These are phyloP conservation scores for Hipposideros armiger DNA, from an alignment of 2,113 vertebrate species.

Conservation along the genomic window DNA sequence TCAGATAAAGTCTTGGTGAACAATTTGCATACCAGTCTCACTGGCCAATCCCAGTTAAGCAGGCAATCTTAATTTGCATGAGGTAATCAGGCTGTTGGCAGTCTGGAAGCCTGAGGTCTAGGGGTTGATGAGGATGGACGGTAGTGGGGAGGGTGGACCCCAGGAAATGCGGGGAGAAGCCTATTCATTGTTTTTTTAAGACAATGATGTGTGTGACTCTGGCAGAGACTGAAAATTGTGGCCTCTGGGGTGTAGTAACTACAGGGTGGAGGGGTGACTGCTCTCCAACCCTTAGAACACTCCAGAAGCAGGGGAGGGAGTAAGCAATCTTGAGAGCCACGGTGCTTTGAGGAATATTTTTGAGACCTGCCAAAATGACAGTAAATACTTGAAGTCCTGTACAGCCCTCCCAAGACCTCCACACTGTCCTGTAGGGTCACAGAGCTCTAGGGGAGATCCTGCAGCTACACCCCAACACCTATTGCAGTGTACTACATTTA, in stretches of 20 bases:
- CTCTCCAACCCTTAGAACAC: background rate
- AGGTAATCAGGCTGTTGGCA: conserved; percentile 82
- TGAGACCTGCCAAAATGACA: background rate
- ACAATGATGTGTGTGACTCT: background rate
- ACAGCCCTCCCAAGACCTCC: background rate
- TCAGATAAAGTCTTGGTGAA: conserved; percentile 70
- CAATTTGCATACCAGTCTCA: conserved; percentile 92
- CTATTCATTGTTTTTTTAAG: background rate
- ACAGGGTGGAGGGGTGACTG: background rate
- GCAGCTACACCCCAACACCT: fast-evolving
- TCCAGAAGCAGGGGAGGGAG: background rate
- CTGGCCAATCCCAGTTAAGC: conserved; percentile 90
- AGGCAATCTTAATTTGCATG: conserved; percentile 92
- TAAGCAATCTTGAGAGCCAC: background rate
- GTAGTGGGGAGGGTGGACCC: conserved; percentile 77
- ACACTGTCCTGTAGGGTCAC: fast-evolving
- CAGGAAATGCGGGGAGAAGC: conserved; percentile 63
- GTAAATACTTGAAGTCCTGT: background rate
- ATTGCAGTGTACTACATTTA: background rate
- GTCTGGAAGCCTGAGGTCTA: conserved; percentile 73
- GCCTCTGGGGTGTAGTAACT: background rate
- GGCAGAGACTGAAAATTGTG: background rate
- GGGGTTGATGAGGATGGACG: conserved; percentile 72
- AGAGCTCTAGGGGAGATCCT: background rate
- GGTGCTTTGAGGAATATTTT: background rate